A percentile compares a stretch with the other conserved stretches of the same genome.
These are phyloP conservation scores for Colius striatus DNA, from an alignment of 2,113 vertebrate species.

Conservation along the genomic window DNA sequence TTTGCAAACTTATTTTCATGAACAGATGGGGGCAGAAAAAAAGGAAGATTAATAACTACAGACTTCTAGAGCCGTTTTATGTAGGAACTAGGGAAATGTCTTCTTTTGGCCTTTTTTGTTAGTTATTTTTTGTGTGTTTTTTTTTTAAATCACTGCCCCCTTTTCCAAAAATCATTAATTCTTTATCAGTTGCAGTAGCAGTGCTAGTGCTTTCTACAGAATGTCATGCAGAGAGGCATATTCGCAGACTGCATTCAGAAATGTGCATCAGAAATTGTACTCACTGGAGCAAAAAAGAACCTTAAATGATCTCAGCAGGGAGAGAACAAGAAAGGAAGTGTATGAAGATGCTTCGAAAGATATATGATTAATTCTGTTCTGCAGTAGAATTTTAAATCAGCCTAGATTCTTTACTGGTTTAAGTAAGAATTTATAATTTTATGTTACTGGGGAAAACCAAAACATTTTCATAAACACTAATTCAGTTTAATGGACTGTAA, in stretches of 20 bases:
- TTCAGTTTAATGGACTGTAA: neutral
- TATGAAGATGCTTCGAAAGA: neutral
- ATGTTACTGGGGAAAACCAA: neutral
- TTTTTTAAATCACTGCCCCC: neutral
- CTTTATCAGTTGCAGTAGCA: constrained; percentile 1
- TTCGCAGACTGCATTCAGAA: neutral
- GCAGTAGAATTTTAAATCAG: neutral
- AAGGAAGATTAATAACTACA: neutral
- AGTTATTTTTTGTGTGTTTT: neutral
- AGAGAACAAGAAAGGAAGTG: neutral
- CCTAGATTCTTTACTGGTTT: neutral
- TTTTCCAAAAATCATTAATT: constrained; percentile 44
- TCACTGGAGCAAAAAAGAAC: constrained; percentile 15
- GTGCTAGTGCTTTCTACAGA: neutral
- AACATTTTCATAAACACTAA: neutral
- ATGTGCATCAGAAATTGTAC: constrained; percentile 7
- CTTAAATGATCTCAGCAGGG: neutral
- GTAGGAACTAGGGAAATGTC: neutral
- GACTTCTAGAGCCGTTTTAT: neutral
- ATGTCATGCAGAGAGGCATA: neutral
- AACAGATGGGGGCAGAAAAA: neutral
- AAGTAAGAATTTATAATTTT: neutral
- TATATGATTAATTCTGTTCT: neutral
- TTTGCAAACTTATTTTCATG: neutral
- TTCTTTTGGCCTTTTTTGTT: neutral